A percentile compares a stretch with the other conserved stretches of the same genome.
These are phyloP conservation scores for Montipora efflorescens DNA, from an alignment of 64 coral and sea anemone species.

Conservation along the genomic window DNA sequence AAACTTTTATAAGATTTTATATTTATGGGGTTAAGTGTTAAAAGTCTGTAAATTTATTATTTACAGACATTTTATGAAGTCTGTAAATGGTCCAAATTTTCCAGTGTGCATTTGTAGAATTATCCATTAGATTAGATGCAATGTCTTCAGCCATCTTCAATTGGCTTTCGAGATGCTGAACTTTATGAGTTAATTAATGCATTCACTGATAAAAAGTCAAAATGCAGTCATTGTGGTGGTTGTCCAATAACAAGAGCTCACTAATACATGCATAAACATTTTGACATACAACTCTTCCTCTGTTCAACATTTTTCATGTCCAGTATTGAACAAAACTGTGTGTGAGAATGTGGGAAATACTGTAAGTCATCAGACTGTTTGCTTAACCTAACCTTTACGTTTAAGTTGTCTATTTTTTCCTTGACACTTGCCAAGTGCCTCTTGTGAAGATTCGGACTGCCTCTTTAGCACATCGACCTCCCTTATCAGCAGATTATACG, in stretches of 20 bases:
- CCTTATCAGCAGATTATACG: conserved; percentile 7
- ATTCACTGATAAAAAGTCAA: not conserved
- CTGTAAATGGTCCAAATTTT: too few species aligned
- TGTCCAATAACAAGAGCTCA: not conserved
- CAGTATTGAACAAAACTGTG: too few species aligned
- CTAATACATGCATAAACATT: not conserved
- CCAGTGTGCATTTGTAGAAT: too few species aligned
- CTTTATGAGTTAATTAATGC: not conserved
- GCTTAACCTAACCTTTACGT: conserved; percentile 6
- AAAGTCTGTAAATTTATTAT: too few species aligned
- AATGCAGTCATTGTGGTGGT: not conserved
- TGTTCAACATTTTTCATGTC: not conserved
- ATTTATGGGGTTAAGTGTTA: too few species aligned
- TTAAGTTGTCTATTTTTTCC: conserved; percentile 29
- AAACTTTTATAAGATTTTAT: too few species aligned
- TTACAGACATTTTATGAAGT: too few species aligned
- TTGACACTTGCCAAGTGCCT: conserved; percentile 29
- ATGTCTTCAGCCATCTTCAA: not conserved
- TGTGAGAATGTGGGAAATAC: not conserved
- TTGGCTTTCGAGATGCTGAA: not conserved
- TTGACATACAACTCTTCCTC: not conserved
- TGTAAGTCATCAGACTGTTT: not conserved
- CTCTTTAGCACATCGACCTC: not conserved
- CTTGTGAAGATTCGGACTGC: not conserved
- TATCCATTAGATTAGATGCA: not conserved